Base-by-base conservation (phyloP, 1,140 invertebrate species). In the Drosophila dunni region DNA sequence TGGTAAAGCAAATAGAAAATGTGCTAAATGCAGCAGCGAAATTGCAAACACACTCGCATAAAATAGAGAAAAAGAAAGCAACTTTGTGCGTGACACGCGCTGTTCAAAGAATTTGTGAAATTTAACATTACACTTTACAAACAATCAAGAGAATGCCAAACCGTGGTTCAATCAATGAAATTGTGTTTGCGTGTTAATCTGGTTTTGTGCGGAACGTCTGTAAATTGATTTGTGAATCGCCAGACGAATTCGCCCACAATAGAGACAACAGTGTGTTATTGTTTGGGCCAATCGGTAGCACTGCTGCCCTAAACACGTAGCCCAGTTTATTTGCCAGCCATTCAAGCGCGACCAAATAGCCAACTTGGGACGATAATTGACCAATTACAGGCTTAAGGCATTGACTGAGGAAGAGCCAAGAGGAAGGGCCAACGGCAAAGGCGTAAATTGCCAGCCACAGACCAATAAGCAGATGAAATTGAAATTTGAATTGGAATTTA, bases 1-100 rank as follows among this genome's bases (percentile, higher is more conserved):
- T 9, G 40, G 42, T 17, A 58, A 51, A 36, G 60, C 60, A 79
- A 88, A 88, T 89, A 88, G 83, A 89, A 88, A 88, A 83, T 73
- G 79, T 81, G 83, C 77, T 88, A 89, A 88, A 83, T 89, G 79
- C 73, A 81, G 73, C 66, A 88, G 83, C 72, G 84, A 86, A 86
- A 88, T 83, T 88, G 69, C 72, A 79, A 86, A 81, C 75, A 81
- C 67, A 73, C 74, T 20, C 17, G 6, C 3, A 29, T 29, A 29
- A 29, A 73, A 58, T 46, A 73, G 24, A 67, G 62, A 45, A 65
- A 81, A 74, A 80, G 84, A 88, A 86, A 86, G 83, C 67, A 70
- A 60, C 45, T 11, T 10, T 50, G 58, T 66, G 65, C 65, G 65
- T 61, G 50, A 29, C 54, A 65, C 73, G 54, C 67, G 65, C 15